A percentile compares a stretch with the other conserved stretches of the same genome.
Conservation (phyloP, 2,888 invertebrate genomes). For the Epistrophe eligans region DNA sequence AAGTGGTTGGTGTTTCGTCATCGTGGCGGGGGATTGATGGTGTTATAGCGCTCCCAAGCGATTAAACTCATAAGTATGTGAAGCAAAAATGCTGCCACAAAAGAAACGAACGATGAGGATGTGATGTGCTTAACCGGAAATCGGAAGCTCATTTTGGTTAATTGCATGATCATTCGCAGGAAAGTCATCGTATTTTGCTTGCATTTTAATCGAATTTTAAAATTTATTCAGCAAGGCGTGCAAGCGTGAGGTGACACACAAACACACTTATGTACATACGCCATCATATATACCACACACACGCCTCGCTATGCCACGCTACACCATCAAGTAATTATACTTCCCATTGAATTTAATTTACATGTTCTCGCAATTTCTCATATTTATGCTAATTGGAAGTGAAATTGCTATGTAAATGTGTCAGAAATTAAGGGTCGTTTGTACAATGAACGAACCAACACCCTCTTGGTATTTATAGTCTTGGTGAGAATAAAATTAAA, state of each 20-base stretch:
- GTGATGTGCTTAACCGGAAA: slow-evolving; percentile 30
- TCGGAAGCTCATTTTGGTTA: slow-evolving; percentile 51
- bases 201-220: slow-evolving; percentile 56
- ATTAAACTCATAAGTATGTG: not conserved
- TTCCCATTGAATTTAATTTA: slow-evolving; percentile 63
- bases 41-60: not conserved
- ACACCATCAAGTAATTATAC: slow-evolving; percentile 62
- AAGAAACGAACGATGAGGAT: not conserved
- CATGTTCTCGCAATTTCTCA: slow-evolving; percentile 71
- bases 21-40: not conserved
- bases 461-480: not conserved
- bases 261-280: not conserved
- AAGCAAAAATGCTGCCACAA: not conserved
- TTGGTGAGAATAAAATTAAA: not conserved
- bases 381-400: slow-evolving; percentile 72
- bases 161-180: slow-evolving; percentile 63
- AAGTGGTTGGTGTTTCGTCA: not conserved
- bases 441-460: slow-evolving; percentile 19
- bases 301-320: not conserved
- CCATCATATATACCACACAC: not conserved
- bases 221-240: slow-evolving; percentile 57
- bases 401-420: slow-evolving; percentile 71
- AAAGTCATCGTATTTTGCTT: slow-evolving; percentile 40
- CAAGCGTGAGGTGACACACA: slow-evolving; percentile 35
- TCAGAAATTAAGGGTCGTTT: slow-evolving; percentile 61